Base-by-base conservation (phyloP, 1,140 invertebrate genomes). In the Drosophila baimaii region DNA sequence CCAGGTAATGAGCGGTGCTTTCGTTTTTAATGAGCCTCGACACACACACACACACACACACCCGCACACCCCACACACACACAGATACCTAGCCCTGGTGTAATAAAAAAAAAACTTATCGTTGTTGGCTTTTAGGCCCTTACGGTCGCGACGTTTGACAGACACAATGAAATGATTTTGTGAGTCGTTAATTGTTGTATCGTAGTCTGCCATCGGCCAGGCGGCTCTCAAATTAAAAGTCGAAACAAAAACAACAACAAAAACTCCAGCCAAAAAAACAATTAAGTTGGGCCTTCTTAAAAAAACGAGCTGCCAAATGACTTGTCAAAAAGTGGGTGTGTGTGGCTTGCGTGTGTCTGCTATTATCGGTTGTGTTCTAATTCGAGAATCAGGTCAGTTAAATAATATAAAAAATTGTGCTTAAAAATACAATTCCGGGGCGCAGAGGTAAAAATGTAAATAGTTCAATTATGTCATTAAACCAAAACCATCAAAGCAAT, bases 111-210 rank as follows among this genome's bases (percentile, higher is more conserved):
- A 76, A 57, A 71, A 76, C 81, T 79, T 83, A 84, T 85, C 82
- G 81, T 63, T 59, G 71, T 44, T 79, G 65, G 66, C 81, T 85
- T 74, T 77, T 74, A 70, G 81, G 81, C 77, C 64, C 62, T 77
- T 29, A 56, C 31, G 23, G 39, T 52, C 69, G 56, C 80, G 68
- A 61, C 81, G 51, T 80, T 79, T 86, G 79, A 83, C 79, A 86
- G 84, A 86, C 83, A 88, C 79, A 83, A 83, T 79, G 74, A 86
- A 86, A 88, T 86, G 83, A 88, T 88, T 86, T 86, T 86, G 81
- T 86, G 73, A 79, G 66, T 88, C 72, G 79, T 83, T 86, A 86
- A 86, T 77, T 83, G 66, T 63, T 82, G 70, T 86, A 79, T 86
- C 65, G 65, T 59, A 70, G 68, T 55, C 65, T 29, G 55, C 65